Percentiles rank a stretch among this genome's conserved stretches.
Conservation (phyloP, 2,797 vertebrate genomes). For the Buphagus erythrorhynchus region DNA sequence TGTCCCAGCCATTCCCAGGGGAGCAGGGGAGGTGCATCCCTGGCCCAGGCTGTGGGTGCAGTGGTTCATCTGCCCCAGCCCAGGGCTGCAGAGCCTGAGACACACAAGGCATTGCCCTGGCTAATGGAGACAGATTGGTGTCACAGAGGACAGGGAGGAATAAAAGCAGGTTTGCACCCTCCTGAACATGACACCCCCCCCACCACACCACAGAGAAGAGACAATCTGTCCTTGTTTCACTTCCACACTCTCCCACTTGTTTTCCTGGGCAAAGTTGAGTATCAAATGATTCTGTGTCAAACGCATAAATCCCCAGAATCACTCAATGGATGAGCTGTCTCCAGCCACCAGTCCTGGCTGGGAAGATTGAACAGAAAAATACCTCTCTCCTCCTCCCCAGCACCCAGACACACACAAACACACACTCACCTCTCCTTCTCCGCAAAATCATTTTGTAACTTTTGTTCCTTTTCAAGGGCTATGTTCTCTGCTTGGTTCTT, state of each 20-base stretch:
- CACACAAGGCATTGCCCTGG: not conserved
- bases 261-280: not conserved
- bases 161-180: not conserved
- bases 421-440: conserved; percentile 93
- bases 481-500: conserved; percentile 96
- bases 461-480: conserved; percentile 94
- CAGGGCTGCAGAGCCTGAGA: not conserved
- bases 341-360: not conserved
- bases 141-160: conserved; percentile 2
- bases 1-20: not conserved
- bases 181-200: not conserved
- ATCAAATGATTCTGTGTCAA: not conserved
- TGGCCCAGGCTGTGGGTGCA: not conserved
- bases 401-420: not conserved
- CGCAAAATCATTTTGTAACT: conserved; percentile 96
- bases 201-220: not conserved
- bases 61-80: not conserved
- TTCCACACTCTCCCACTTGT: not conserved
- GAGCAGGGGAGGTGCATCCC: not conserved
- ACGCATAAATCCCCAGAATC: not conserved
- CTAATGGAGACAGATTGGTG: not conserved
- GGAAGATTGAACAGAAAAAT: not conserved
- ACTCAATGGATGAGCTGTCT: not conserved
- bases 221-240: not conserved
- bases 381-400: not conserved